Percentiles rank a stretch among this genome's conserved stretches.
Conservation (phyloP, 2,888 invertebrate species). For the Heliconius sara region DNA sequence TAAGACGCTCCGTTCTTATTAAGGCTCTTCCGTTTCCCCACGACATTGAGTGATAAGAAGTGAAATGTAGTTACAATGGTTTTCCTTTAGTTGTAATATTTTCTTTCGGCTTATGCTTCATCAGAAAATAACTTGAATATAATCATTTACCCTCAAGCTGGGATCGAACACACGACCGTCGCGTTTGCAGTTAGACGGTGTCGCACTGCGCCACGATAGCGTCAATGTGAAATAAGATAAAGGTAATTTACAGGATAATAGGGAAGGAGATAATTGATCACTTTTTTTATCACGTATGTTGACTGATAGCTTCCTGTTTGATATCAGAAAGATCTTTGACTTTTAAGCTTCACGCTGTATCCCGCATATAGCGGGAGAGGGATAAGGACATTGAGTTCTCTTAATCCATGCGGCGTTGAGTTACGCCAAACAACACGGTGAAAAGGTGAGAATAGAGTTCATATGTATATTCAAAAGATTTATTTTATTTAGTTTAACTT, state of each 20-base stretch:
- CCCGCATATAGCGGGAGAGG: not conserved
- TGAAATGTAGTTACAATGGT: too few species aligned
- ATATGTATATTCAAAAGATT: not conserved
- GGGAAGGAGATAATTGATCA: conserved; percentile 49
- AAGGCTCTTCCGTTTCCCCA: too few species aligned
- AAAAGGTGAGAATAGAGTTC: not conserved
- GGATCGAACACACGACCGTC: not conserved
- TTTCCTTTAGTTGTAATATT: too few species aligned
- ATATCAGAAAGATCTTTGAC: conserved; percentile 51
- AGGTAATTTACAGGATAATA: conserved; percentile 40
- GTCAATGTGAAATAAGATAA: conserved; percentile 8
- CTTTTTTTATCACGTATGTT: conserved; percentile 56
- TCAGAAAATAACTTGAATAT: too few species aligned
- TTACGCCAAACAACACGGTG: not conserved
- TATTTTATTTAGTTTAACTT: not conserved
- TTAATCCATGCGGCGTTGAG: not conserved
- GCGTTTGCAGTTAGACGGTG: not conserved
- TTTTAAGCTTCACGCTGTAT: not conserved
- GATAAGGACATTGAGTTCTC: not conserved
- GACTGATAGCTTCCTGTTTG: conserved; percentile 61
- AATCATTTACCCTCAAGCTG: too few species aligned
- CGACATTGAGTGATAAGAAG: too few species aligned
- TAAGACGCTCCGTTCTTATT: not conserved
- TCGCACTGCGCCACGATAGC: not conserved
- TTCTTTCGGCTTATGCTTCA: too few species aligned